phyloP scores from a whole-genome alignment of 2,888 invertebrate species.

The Ornithoptera alexandrae region DNA sequence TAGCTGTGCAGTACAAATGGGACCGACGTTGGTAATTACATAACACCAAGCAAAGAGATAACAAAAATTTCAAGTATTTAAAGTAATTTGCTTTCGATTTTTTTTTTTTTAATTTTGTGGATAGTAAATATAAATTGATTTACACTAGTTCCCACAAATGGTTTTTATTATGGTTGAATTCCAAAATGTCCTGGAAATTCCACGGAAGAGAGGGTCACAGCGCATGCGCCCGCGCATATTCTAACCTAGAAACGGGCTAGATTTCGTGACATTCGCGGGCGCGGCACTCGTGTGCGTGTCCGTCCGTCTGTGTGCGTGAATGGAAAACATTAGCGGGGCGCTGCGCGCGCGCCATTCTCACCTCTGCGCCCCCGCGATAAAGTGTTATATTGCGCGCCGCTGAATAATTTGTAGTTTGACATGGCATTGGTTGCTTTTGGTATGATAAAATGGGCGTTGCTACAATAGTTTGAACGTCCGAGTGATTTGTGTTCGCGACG shows the following conservation, averaged over 20 bases:
- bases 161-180: not conserved
- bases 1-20: too few species aligned
- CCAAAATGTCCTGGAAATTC: slow-evolving; percentile 11
- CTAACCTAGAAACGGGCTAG: slow-evolving; percentile 76
- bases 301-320: slow-evolving; percentile 45
- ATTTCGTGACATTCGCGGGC: slow-evolving; percentile 72
- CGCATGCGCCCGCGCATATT: slow-evolving; percentile 64
- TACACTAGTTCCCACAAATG: too few species aligned
- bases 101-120: too few species aligned
- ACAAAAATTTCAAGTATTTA: too few species aligned
- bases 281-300: slow-evolving; percentile 50
- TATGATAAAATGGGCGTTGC: slow-evolving; percentile 73
- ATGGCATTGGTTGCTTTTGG: slow-evolving; percentile 75
- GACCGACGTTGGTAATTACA: too few species aligned
- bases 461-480: slow-evolving; percentile 56
- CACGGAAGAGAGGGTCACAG: slow-evolving; percentile 46
- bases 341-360: slow-evolving; percentile 25
- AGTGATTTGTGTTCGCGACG: slow-evolving; percentile 46
- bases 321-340: slow-evolving; percentile 45
- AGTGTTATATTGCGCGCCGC: slow-evolving; percentile 28
- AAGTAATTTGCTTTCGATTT: too few species aligned
- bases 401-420: slow-evolving; percentile 51
- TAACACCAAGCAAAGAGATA: too few species aligned
- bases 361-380: slow-evolving; percentile 34
- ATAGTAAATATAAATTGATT: too few species aligned